These are phyloP conservation scores for Apostichopus japonicus DNA, from an alignment of 35 echinoderm and acorn worm species.

Conservation along the genomic window DNA sequence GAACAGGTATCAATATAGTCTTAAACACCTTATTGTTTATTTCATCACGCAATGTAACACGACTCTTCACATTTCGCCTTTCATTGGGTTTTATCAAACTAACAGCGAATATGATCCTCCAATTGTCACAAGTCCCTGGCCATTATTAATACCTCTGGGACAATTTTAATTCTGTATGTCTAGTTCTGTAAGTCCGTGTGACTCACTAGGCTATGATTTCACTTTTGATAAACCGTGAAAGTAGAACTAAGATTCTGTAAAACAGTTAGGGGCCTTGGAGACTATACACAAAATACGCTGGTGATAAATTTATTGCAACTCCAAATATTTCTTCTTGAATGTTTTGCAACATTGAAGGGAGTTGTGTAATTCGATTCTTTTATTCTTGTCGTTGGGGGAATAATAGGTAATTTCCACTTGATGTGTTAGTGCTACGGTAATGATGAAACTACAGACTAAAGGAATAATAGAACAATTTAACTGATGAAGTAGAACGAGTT, in stretches of 20 bases:
- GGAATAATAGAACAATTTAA: too few species aligned
- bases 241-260: background rate
- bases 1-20: too few species aligned
- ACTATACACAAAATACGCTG: background rate
- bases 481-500: too few species aligned
- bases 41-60: background rate
- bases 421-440: too few species aligned
- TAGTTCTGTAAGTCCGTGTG: background rate
- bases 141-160: slow-evolving; percentile 39
- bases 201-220: slow-evolving; percentile 13
- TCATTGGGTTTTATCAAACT: background rate
- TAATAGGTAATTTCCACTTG: too few species aligned
- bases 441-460: too few species aligned
- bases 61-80: background rate
- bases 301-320: too few species aligned
- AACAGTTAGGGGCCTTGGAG: slow-evolving; percentile 13
- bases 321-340: too few species aligned
- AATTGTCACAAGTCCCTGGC: background rate
- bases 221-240: slow-evolving; percentile 24
- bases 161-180: slow-evolving; percentile 5
- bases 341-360: too few species aligned
- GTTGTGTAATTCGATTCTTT: too few species aligned
- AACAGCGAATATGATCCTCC: background rate
- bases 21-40: background rate
- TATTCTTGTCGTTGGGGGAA: too few species aligned